A percentile compares a stretch with the other conserved stretches of the same genome.
phyloP scores from a whole-genome alignment of 2,113 vertebrate species.

The Nerophis lumbriciformis region DNA sequence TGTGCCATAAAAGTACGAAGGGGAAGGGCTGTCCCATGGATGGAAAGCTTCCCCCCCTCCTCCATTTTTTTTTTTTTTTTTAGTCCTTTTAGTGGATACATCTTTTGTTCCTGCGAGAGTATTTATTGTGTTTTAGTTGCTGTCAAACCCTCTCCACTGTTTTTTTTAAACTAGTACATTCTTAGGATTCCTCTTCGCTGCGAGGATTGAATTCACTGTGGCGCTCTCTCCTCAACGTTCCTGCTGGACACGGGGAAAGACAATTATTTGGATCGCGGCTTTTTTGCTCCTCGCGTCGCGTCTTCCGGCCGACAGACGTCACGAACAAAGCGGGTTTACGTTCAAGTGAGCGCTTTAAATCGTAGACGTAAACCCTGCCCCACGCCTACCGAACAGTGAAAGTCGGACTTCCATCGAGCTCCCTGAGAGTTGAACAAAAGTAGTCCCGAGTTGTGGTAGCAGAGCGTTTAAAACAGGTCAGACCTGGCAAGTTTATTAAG shows the following conservation, averaged over 20 bases:
- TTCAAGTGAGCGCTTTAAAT: slow-evolving; percentile 1
- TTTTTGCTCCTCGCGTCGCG: slow-evolving; percentile 17
- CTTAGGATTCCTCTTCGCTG: slow-evolving; percentile 50
- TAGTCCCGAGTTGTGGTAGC: too few relatives aligned
- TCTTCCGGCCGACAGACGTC: slow-evolving; percentile 16
- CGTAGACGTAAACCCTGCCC: too few relatives aligned
- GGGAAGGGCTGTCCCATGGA: slow-evolving; percentile 54
- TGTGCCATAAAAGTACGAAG: slow-evolving; percentile 70
- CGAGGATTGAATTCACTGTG: slow-evolving; percentile 60
- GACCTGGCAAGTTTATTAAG: too few relatives aligned
- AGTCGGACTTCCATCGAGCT: too few relatives aligned
- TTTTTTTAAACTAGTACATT: slow-evolving; percentile 50
- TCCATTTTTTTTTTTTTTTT: slow-evolving; percentile 45
- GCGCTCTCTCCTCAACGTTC: slow-evolving; percentile 43
- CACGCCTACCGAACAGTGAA: too few relatives aligned
- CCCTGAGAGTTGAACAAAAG: too few relatives aligned
- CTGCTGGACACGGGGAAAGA: slow-evolving; percentile 38
- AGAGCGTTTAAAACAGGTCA: too few relatives aligned
- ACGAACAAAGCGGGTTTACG: slow-evolving; percentile 20
- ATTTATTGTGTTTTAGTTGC: slow-evolving; percentile 75
- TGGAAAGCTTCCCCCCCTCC: slow-evolving; percentile 19
- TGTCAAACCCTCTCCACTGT: slow-evolving; percentile 59
- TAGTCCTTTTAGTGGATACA: slow-evolving; percentile 62
- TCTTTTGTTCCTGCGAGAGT: slow-evolving; percentile 61
- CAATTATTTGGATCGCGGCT: slow-evolving; percentile 9